A percentile compares a stretch with the other conserved stretches of the same genome.
Evolutionary conservation across 2,888 invertebrate genomes (phyloP).

Genomic region (Platynereis dumerilii): DNA sequence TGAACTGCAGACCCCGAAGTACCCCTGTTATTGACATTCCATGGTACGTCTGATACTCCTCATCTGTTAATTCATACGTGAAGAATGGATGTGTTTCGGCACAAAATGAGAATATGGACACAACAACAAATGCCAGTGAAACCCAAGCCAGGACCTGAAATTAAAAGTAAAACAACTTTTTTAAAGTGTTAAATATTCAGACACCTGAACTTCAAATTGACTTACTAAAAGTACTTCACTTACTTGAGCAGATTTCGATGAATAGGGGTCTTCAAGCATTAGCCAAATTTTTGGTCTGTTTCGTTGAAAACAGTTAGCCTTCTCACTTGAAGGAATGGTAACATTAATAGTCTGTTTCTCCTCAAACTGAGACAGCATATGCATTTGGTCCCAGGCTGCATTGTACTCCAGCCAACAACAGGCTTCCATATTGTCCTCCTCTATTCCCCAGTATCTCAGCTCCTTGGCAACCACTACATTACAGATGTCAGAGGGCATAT

Average conservation of each 20-base stretch:
- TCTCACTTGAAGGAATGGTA: background rate
- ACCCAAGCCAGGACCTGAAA: slow-evolving; percentile 55
- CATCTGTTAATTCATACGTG: slow-evolving; percentile 9
- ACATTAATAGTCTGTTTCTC: slow-evolving; percentile 38
- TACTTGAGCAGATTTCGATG: background rate
- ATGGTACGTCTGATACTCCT: slow-evolving; percentile 11
- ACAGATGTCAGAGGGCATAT: slow-evolving; percentile 13
- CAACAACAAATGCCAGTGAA: slow-evolving; percentile 53
- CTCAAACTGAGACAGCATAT: slow-evolving; percentile 47
- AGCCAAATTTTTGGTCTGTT: slow-evolving; percentile 31
- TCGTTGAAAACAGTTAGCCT: slow-evolving; percentile 15
- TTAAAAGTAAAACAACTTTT: slow-evolving; percentile 9
- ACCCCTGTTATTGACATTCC: background rate
- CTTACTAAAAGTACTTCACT: too few relatives aligned
- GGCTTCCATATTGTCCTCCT: slow-evolving; percentile 54
- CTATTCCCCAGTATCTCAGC: slow-evolving; percentile 58
- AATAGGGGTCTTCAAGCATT: slow-evolving; percentile 3
- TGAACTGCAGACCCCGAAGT: too few relatives aligned
- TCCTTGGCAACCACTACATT: slow-evolving; percentile 35
- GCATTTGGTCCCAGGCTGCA: slow-evolving; percentile 51
- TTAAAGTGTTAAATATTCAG: too few relatives aligned
- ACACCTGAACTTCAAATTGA: too few relatives aligned
- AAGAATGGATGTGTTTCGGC: slow-evolving; percentile 55
- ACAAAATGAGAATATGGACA: slow-evolving; percentile 57
- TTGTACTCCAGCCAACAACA: slow-evolving; percentile 60